These are phyloP conservation scores for Tribolium madens DNA, from an alignment of 1,140 invertebrate species.

Conservation along the genomic window DNA sequence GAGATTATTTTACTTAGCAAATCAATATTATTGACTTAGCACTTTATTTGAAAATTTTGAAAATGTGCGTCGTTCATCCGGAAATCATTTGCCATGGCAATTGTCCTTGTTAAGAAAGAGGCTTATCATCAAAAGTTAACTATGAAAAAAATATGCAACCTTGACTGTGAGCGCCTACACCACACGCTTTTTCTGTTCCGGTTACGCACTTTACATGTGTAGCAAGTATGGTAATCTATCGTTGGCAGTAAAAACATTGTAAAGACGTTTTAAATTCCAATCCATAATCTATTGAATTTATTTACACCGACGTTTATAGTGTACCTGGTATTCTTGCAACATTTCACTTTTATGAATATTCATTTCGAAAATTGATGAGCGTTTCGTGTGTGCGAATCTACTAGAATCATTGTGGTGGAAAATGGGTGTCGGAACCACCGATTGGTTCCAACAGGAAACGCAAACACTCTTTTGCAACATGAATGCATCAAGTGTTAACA, in stretches of 20 bases:
- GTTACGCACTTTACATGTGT: constrained; percentile 34
- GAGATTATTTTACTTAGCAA: no score
- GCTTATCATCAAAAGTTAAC: not conserved
- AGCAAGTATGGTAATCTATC: constrained; percentile 27
- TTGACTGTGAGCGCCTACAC: constrained; percentile 35
- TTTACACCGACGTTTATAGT: constrained; percentile 4
- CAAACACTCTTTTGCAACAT: not conserved
- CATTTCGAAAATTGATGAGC: not conserved
- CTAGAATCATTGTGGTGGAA: not conserved
- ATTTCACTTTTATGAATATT: constrained; percentile 26
- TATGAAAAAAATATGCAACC: constrained; percentile 20
- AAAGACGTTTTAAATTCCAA: constrained; percentile 19
- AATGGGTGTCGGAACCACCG: not conserved
- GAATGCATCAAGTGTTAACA: constrained; percentile 9
- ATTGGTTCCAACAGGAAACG: not conserved
- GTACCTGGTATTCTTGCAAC: not conserved
- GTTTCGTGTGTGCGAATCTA: constrained; percentile 2
- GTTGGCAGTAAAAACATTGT: constrained; percentile 13
- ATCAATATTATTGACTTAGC: no score
- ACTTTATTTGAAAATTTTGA: not conserved
- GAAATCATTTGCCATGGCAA: not conserved
- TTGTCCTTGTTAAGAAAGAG: constrained; percentile 18
- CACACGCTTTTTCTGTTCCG: constrained; percentile 25
- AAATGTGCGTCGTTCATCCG: not conserved
- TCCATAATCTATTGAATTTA: constrained; percentile 9